Evolutionary conservation across 2,888 invertebrate genomes (phyloP).

Genomic region (Muschampia plurimacula): DNA sequence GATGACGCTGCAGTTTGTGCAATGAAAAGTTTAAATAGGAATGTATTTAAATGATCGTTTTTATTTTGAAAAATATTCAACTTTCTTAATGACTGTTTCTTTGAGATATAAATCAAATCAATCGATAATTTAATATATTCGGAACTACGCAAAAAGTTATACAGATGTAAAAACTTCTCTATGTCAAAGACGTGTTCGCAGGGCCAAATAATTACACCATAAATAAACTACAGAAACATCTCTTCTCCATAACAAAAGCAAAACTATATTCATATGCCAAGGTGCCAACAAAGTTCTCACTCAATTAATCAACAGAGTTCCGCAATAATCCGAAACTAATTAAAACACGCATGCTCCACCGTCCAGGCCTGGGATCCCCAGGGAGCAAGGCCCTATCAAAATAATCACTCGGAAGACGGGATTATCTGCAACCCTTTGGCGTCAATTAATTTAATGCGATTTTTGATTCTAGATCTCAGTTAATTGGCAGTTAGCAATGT

Average conservation of each 20-base stretch:
- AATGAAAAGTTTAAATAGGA: too few relatives aligned
- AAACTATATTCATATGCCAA: background rate
- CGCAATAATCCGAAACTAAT: slow-evolving; percentile 72
- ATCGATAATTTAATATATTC: too few relatives aligned
- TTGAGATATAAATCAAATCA: too few relatives aligned
- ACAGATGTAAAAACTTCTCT: too few relatives aligned
- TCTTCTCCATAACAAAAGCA: background rate
- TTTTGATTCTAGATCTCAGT: slow-evolving; percentile 30
- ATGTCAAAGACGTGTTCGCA: too few relatives aligned
- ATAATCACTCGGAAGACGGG: slow-evolving; percentile 66
- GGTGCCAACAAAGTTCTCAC: slow-evolving; percentile 45
- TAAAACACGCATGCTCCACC: slow-evolving; percentile 64
- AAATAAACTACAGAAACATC: background rate
- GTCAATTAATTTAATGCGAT: slow-evolving; percentile 39
- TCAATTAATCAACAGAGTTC: slow-evolving; percentile 62
- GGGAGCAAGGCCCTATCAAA: slow-evolving; percentile 58
- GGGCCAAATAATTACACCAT: background rate
- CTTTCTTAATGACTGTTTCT: too few relatives aligned
- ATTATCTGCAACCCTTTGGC: slow-evolving; percentile 52
- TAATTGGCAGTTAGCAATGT: slow-evolving; percentile 25
- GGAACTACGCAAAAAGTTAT: too few relatives aligned
- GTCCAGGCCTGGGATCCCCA: slow-evolving; percentile 22
- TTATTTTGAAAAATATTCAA: too few relatives aligned
- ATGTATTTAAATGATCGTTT: too few relatives aligned
- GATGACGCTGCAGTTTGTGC: too few relatives aligned